Percentiles rank a stretch among this genome's conserved stretches.
These are phyloP conservation scores for Paramormyrops kingsleyae DNA, from an alignment of 2,113 vertebrate species.

Conservation along the genomic window DNA sequence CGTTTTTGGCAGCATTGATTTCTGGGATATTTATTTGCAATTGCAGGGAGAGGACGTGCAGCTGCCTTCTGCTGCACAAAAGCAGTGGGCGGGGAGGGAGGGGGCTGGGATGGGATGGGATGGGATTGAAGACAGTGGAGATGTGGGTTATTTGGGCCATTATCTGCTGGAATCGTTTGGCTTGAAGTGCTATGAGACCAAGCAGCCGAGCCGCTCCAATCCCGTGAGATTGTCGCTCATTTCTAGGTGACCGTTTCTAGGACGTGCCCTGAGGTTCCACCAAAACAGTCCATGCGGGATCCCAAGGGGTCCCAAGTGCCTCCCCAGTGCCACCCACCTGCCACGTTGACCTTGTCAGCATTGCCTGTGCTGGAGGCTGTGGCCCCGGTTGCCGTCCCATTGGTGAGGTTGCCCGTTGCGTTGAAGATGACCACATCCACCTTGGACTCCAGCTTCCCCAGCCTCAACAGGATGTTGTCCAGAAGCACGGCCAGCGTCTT, in stretches of 20 bases:
- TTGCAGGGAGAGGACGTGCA: not conserved
- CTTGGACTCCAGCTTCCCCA: slow-evolving; percentile 90
- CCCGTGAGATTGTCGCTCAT: not conserved
- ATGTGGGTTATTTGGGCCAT: not conserved
- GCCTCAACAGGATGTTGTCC: slow-evolving; percentile 93
- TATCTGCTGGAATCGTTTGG: not conserved
- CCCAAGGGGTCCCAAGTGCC: not conserved
- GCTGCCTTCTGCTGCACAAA: not conserved
- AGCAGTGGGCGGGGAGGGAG: not conserved
- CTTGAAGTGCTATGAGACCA: not conserved
- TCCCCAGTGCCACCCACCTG: slow-evolving; percentile 60
- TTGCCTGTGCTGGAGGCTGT: slow-evolving; percentile 67
- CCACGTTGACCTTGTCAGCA: slow-evolving; percentile 88
- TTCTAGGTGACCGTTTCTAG: not conserved
- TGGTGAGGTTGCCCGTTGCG: slow-evolving; percentile 85
- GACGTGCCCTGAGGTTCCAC: not conserved
- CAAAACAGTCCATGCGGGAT: not conserved
- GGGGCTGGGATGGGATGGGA: not conserved
- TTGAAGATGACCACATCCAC: slow-evolving; percentile 90
- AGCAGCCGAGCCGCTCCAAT: not conserved
- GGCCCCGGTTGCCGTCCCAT: slow-evolving; percentile 60
- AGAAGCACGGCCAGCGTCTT: slow-evolving; percentile 93
- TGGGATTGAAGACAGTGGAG: not conserved
- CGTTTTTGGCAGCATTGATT: not conserved
- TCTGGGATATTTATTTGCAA: not conserved